Percentiles rank a stretch among this genome's conserved stretches.
These are phyloP conservation scores for Coregonus clupeaformis DNA, from an alignment of 2,113 vertebrate species.

Conservation along the genomic window DNA sequence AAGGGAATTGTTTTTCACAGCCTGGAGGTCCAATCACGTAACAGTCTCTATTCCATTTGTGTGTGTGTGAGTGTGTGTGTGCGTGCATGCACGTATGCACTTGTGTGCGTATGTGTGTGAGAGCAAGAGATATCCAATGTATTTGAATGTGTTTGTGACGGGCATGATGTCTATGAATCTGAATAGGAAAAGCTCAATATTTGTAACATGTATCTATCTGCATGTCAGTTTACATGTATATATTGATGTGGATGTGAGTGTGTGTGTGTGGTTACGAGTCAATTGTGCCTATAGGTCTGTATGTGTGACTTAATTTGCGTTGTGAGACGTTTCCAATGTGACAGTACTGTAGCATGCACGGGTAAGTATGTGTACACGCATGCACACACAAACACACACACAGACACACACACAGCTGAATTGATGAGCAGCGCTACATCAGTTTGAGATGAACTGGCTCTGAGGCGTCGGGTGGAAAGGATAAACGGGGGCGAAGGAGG, in stretches of 20 bases:
- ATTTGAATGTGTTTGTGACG: too few species aligned
- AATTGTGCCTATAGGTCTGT: not conserved
- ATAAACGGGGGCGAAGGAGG: not conserved
- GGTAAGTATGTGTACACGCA: not conserved
- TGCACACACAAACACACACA: constrained; percentile 1
- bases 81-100: not conserved
- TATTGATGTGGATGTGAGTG: not conserved
- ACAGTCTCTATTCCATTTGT: not conserved
- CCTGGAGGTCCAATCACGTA: too few species aligned
- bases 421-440: constrained; percentile 65
- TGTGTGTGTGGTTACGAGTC: not conserved
- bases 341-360: not conserved
- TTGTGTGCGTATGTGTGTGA: not conserved
- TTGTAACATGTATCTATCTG: too few species aligned
- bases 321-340: not conserved
- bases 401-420: not conserved
- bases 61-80: not conserved
- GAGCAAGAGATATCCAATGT: not conserved
- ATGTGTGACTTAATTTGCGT: not conserved
- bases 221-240: too few species aligned
- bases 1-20: too few species aligned
- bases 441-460: constrained; percentile 58
- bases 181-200: too few species aligned
- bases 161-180: too few species aligned
- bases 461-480: constrained; percentile 61